Base-by-base conservation (phyloP, 1,140 invertebrate genomes). In the Manduca sexta region DNA sequence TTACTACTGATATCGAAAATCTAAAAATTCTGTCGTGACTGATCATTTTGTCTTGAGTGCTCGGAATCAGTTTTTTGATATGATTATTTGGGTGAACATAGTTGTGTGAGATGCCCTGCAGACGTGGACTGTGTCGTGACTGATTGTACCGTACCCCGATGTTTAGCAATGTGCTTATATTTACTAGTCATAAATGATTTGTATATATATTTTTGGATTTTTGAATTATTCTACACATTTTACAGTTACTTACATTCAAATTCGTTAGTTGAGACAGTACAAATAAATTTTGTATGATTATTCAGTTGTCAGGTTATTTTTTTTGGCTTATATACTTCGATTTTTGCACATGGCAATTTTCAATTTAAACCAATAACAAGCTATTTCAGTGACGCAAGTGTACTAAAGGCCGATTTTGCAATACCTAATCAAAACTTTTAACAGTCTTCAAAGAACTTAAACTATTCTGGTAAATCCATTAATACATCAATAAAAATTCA, bases 101-200 rank as follows among this genome's bases (percentile, higher is more conserved):
- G 56, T 59, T 66, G 60, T 51, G 70, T 69, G 70, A 62, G 64
- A 65, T 67, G 51, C 64, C 50, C 51, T 49, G 54, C 60, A 60
- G 59, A 69, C 60, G 53, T 68, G 69, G 74, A 71, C 65, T 64
- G 49, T 68, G 54, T 35, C 43, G 53, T 56, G 49, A 43, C 49
- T 47, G 45, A 26, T 29, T 58, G 52, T 26, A 50, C 40, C 45
- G 49, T 52, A 50, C 47, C 21, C 50, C 38, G 41, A 58, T 54
- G 52, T 69, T 68, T 64, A 73, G 52, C 62, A 64, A 66, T 69
- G 65, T 72, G 64, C 60, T 69, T 66, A 67, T 69, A 76, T 59
- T 74, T 84, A 75, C 74, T 82, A 82, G 75, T 84, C 75, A 82
- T 82, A 74, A 78, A 82, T 69, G 52, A 49, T 80, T 82, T 80